Evolutionary conservation across 1,140 invertebrate genomes (phyloP), one percentile per base, ranked within the genome.

Genomic region (Glossosoma conforme): DNA sequence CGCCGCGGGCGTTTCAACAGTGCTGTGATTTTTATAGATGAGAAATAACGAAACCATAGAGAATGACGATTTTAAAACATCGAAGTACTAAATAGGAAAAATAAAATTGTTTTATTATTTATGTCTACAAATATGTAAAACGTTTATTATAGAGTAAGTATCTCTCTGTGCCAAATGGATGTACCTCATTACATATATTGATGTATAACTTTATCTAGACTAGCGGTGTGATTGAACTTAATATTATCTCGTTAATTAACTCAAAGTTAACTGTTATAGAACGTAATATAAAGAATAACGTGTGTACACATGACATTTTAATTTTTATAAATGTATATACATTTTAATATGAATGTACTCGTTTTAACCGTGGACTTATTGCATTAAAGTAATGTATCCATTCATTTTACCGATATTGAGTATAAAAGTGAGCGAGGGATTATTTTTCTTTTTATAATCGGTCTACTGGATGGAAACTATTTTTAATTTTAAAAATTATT

Each of bases 151-250:
- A 58, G 56, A 47, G 21, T 54, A 58, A 54, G 52, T 71, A 70
- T 74, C 72, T 75, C 72, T 75, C 70, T 75, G 72, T 75, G 72
- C 72, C 72, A 75, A 75, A 75, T 73, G 66, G 70, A 68, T 59
- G 69, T 75, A 75, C 72, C 72, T 75, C 72, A 73, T 75, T 72
- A 68, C 65, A 66, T 59, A 72, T 69, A 68, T 62, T 70, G 66
- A 68, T 66, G 71, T 72, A 66, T 72, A 70, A 72, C 65, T 60
- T 66, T 66, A 63, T 58, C 59, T 62, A 66, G 60, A 60, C 68
- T 68, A 60, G 51, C 57, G 54, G 58, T 57, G 58, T 57, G 50
- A 56, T 57, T 55, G 40, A 50, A 45, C 18, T 52, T 36, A 58
- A 51, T 59, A 44, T 56, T 56, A 55, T 55, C 45, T 55, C 46